Evolutionary conservation across 1,140 invertebrate genomes (phyloP), one percentile per base, ranked within the genome.

Genomic region (Oncopodura yosiiana): DNA sequence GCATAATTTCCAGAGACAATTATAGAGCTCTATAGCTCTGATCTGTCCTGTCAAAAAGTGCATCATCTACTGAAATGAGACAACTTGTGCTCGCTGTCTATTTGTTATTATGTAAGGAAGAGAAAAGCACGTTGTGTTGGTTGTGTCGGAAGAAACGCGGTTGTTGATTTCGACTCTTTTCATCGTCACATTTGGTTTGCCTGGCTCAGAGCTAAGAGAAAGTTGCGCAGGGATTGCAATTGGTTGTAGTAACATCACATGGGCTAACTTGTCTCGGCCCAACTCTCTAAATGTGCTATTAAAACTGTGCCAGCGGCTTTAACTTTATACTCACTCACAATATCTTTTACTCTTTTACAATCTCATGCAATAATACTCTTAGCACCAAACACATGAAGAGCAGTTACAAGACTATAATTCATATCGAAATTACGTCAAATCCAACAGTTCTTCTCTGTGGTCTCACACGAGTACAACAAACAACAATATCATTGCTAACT

Each of bases 221-320:
- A 42, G 16, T 53, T 44, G 49, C 50, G 50, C 46, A 51, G 43
- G 38, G 37, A n/a, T 14, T 24, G 24, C 3, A 26, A 29, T 45
- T 53, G 44, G 51, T 49, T 39, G 24, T 27, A 30, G 37, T 18
- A 27, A 27, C 27, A 48, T 59, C 57, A 59, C 57, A 59, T 59
- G 57, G 57, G 51, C 46, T 42, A 18, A 49, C 38, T 53, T 39
- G 52, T 36, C 51, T 46, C 44, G 38, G 45, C 52, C 57, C 52
- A 23, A 23, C 26, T 44, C 8, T 5, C 19, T 26, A 51, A 69
- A 69, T 69, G 66, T 66, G 67, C 67, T 69, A 69, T 69, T 70
- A 70, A 70, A 70, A 70, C 67, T 69, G 69, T 68, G 67, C 66
- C 65, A 65, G 64, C 66, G 66, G 66, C 64, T 66, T 63, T n/a